Conservation (phyloP, 2,797 vertebrate species). For the Manis crassicaudata region DNA sequence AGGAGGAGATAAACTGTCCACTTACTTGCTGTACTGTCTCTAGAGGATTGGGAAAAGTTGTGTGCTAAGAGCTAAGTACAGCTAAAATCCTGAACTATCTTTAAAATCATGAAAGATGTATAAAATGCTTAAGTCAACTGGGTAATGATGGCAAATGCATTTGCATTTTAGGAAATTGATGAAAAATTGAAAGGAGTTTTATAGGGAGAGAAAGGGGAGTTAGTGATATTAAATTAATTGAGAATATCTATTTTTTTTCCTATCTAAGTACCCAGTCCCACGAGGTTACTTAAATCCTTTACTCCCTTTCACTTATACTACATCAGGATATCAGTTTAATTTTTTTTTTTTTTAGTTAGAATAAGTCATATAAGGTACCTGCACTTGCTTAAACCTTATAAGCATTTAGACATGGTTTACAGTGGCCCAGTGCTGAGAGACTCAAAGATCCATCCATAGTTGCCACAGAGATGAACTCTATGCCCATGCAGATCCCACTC, state of each 20-base stretch:
- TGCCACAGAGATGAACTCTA: not conserved
- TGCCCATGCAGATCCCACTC: accelerated
- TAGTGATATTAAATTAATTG: not conserved
- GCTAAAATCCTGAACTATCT: not conserved
- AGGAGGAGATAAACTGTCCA: not conserved
- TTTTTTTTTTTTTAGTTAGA: too few relatives aligned
- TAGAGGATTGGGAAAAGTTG: not conserved
- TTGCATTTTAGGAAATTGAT: not conserved
- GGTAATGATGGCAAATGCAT: not conserved
- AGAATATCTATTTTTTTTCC: not conserved
- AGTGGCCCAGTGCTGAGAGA: not conserved
- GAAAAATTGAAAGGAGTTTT: not conserved
- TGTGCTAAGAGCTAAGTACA: not conserved
- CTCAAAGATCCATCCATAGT: not conserved
- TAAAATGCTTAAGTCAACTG: conserved; percentile 1
- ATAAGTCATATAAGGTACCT: not conserved
- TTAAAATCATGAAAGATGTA: not conserved
- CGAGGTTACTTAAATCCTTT: not conserved
- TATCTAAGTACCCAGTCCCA: not conserved
- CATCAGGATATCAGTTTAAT: not conserved
- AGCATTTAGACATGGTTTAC: not conserved
- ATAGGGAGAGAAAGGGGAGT: not conserved
- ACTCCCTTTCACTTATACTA: not conserved
- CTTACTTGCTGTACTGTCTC: not conserved
- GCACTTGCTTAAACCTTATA: not conserved